Evolutionary conservation across 2,113 vertebrate species (phyloP), one percentile per base, ranked within the genome.

Genomic region (Thymallus thymallus): DNA sequence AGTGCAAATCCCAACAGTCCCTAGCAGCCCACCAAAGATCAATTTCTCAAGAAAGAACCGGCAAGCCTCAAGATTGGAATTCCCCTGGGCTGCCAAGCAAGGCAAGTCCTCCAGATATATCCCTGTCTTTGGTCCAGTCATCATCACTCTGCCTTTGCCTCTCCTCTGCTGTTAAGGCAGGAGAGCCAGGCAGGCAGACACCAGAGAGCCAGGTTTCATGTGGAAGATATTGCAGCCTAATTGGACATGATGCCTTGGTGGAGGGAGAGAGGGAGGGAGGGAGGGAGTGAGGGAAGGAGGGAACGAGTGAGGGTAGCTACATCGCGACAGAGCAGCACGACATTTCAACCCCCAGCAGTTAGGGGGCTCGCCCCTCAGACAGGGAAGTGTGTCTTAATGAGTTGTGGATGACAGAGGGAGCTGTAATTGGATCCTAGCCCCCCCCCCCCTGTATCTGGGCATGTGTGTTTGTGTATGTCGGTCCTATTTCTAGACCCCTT

Each of bases 391-490:
- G 13, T 60, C 56, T 16, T 60, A 64, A 30, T 51, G 48, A 29
- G 22, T 70, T 14, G 67, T 30, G 10, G 5, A 16, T 12, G 22
- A 72, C 16, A 76, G 56, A 32, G 45, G 4, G 0, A 10, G 56
- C 29, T 22, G 22, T 65, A n/a, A 61, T 23, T 61, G 56, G 56
- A 60, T 55, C 51, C 14, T 55, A 55, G 16, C 0, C 18, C 56
- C 56, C 56, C 56, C 56, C 48, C 2, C 6, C 14, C 13, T 26
- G 22, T 64, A 24, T 13, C 20, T 32, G 30, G 20, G 62, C 23
- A 23, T 64, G 62, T 32, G 63, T 66, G 63, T 68, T 16, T 41
- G 66, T 41, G 66, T 23, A 24, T 69, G 62, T 26, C 24, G 22
- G 3, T 26, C 12, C 24, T 26, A 26, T 64, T 64, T 29, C n/a